A percentile compares a stretch with the other conserved stretches of the same genome.
phyloP scores from a whole-genome alignment of 2,113 vertebrate species.

The Capra hircus region DNA sequence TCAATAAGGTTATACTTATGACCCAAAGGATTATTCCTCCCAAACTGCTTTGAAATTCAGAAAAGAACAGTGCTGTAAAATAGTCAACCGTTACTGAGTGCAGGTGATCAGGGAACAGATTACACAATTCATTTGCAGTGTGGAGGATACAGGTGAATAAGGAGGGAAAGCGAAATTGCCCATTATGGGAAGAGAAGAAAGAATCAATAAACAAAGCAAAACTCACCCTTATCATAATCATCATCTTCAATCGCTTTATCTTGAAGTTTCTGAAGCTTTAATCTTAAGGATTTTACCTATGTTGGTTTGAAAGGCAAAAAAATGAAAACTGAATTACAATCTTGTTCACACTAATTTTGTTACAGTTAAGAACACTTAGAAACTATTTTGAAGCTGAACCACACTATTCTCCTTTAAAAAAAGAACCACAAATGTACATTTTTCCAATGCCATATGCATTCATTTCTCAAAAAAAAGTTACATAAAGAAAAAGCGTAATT shows the following conservation, averaged over 20 bases:
- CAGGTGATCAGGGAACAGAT: background rate
- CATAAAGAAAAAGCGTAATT: background rate
- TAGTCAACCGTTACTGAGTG: background rate
- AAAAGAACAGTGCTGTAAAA: background rate
- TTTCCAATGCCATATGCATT: slow-evolving; percentile 5
- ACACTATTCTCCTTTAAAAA: background rate
- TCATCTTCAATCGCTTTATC: slow-evolving; percentile 89
- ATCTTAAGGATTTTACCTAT: slow-evolving; percentile 88
- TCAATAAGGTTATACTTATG: background rate
- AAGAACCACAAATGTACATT: background rate
- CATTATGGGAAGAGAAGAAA: background rate
- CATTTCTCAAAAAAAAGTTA: background rate
- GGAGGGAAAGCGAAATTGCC: background rate
- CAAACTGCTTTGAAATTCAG: background rate
- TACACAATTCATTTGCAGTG: too few relatives aligned
- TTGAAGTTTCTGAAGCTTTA: slow-evolving; percentile 88
- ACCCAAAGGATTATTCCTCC: background rate
- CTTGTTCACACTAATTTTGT: background rate
- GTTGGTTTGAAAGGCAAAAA: slow-evolving; percentile 24
- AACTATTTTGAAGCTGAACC: background rate
- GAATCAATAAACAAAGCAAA: background rate
- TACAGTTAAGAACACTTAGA: background rate
- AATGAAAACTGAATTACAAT: slow-evolving; percentile 21
- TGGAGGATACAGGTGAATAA: background rate
- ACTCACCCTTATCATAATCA: slow-evolving; percentile 90